Evolutionary conservation across 2,113 vertebrate species (phyloP), one percentile per base, ranked within the genome.

Genomic region (Arvicanthis niloticus): DNA sequence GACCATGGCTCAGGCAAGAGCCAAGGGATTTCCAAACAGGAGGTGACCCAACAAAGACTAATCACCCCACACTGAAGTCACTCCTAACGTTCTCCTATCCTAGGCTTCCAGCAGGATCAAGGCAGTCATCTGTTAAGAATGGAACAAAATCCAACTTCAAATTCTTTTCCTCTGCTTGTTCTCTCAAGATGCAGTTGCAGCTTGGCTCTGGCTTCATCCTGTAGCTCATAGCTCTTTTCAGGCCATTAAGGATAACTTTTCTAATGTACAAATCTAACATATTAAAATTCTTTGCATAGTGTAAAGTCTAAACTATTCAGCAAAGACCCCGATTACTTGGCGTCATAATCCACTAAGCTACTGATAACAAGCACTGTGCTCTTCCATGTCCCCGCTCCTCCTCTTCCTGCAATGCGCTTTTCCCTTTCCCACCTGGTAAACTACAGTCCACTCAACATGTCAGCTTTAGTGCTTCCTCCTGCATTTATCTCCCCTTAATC

Each of bases 11-110:
- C 92, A 97, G 89, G 88, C 81, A 89, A 92, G 84, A 94, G 97
- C 96, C 97, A 97, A 95, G 97, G 93, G 93, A 95, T 96, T 97
- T 97, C 94, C 87, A 96, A 95, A 91, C 94, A 77, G 96, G 96
- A 96, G 95, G 93, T 91, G 96, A 96, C 94, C 93, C 78, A 93
- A 78, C 89, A 92, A 75, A 96, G 80, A 58, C 84, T 76, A 56
- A 87, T 89, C 75, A 73, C 81, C 87, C 77, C 86, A 87, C 40
- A 78, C n/a, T 97, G 94, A 96, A 97, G 86, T 80, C 86, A 94
- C 73, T 80, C 62, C 91, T 62, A 81, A 86, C 37, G 58, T 22
- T 91, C 82, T 96, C 84, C 56, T 67, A 48, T 91, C 68, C 93
- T 22, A 24, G 85, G 75, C 88, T 92, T 96, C 91, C 42, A 72